Percentiles rank a stretch among this genome's conserved stretches.
phyloP scores from a whole-genome alignment of 2,797 vertebrate genomes.

The Chelon auratus region DNA sequence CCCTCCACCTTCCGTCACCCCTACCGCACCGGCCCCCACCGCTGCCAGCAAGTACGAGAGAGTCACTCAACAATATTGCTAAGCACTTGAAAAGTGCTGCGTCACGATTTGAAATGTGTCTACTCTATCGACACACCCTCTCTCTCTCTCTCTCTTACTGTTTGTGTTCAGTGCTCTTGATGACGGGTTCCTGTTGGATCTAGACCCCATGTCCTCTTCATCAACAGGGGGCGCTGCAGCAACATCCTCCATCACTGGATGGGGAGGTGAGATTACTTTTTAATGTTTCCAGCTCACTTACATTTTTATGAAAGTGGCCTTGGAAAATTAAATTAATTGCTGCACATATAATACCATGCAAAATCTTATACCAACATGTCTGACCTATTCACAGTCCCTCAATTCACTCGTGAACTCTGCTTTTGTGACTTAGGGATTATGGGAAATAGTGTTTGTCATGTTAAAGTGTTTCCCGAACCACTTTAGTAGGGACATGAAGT shows the following conservation, averaged over 20 bases:
- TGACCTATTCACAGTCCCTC: neutral
- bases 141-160: neutral
- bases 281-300: too few relatives aligned
- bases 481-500: too few relatives aligned
- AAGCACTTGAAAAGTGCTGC: constrained; percentile 12
- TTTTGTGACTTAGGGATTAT: too few relatives aligned
- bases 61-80: constrained; percentile 22
- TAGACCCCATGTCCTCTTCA: constrained; percentile 79
- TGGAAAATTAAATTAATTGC: neutral
- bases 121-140: neutral
- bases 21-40: constrained; percentile 54
- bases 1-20: constrained; percentile 68
- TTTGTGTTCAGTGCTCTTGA: constrained; percentile 70
- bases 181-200: constrained; percentile 79
- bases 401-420: too few relatives aligned
- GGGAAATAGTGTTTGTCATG: too few relatives aligned
- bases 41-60: constrained; percentile 70
- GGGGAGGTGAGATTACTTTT: constrained; percentile 90
- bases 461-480: too few relatives aligned
- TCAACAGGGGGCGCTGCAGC: constrained; percentile 76
- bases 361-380: neutral
- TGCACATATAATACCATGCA: neutral
- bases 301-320: too few relatives aligned
- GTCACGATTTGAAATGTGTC: neutral
- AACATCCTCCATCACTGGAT: constrained; percentile 85